Evolutionary conservation across 2,888 invertebrate species (phyloP).

Genomic region (Odontothrips loti): DNA sequence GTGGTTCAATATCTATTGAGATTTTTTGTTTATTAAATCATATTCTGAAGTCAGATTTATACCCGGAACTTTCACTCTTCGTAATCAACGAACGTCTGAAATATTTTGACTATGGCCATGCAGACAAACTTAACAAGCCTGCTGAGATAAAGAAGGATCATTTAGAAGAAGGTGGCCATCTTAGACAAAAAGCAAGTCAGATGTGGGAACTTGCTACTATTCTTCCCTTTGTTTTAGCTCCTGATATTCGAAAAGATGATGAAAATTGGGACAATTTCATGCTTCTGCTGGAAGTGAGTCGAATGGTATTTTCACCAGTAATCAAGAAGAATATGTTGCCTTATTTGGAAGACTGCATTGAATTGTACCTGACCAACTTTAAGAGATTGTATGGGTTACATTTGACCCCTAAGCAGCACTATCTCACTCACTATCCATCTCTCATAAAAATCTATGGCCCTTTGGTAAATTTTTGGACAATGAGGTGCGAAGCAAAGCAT

Average conservation of each 20-base stretch:
- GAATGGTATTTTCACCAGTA: neutral
- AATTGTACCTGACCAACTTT: neutral
- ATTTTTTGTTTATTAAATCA: neutral
- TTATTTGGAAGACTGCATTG: neutral
- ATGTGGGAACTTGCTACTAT: neutral
- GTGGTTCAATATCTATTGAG: neutral
- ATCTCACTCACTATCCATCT: neutral
- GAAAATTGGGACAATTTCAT: neutral
- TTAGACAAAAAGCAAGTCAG: neutral
- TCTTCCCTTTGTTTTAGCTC: neutral
- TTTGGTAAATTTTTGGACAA: neutral
- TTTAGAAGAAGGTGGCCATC: neutral
- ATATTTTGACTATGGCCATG: neutral
- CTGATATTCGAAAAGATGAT: neutral
- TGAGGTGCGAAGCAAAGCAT: constrained; percentile 27
- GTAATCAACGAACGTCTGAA: neutral
- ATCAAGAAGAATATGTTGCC: neutral
- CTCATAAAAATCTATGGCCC: neutral
- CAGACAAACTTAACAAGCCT: neutral
- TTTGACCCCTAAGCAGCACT: neutral
- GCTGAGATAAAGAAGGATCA: neutral
- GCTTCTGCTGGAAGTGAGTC: neutral
- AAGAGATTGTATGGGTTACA: neutral
- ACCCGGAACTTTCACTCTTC: neutral
- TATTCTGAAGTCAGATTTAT: neutral